These are phyloP conservation scores for Drosophila eugracilis DNA, from an alignment of 1,140 invertebrate species.

Conservation along the genomic window DNA sequence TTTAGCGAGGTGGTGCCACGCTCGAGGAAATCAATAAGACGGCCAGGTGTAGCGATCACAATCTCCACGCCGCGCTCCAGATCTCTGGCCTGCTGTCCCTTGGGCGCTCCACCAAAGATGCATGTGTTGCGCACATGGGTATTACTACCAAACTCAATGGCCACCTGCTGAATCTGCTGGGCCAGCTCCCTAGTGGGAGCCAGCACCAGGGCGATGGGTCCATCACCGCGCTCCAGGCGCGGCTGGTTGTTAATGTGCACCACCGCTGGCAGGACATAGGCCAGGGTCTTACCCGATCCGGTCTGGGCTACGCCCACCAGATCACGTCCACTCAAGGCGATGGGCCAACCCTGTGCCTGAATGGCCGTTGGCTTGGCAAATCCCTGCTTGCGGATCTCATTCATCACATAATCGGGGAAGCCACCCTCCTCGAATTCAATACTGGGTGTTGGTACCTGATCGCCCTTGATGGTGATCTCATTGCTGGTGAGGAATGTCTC, in stretches of 20 bases:
- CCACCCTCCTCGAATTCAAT: constrained; percentile 93
- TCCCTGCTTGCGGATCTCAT: constrained; percentile 91
- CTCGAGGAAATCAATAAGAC: constrained; percentile 98
- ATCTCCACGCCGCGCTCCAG: constrained; percentile 95
- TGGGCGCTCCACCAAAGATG: constrained; percentile 97
- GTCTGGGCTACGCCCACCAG: constrained; percentile 98
- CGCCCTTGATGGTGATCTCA: constrained; percentile 93
- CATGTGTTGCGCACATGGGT: constrained; percentile 96
- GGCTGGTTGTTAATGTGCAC: constrained; percentile 97
- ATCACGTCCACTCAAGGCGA: constrained; percentile 95
- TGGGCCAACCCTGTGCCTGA: constrained; percentile 96
- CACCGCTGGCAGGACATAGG: constrained; percentile 93
- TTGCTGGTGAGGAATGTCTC: constrained; percentile 90
- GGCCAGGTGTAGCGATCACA: constrained; percentile 97
- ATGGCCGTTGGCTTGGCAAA: constrained; percentile 95
- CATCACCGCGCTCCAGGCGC: constrained; percentile 90
- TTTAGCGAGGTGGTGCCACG: constrained; percentile 95
- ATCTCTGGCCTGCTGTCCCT: constrained; percentile 92
- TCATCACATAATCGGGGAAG: constrained; percentile 93
- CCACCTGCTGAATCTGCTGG: constrained; percentile 98
- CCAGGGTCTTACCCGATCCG: constrained; percentile 96
- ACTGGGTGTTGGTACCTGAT: constrained; percentile 92
- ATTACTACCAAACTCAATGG: constrained; percentile 94
- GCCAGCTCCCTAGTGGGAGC: constrained; percentile 98
- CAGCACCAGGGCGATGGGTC: constrained; percentile 95